Conservation (phyloP, 1,140 invertebrate species). For the Drosophila burlai region DNA sequence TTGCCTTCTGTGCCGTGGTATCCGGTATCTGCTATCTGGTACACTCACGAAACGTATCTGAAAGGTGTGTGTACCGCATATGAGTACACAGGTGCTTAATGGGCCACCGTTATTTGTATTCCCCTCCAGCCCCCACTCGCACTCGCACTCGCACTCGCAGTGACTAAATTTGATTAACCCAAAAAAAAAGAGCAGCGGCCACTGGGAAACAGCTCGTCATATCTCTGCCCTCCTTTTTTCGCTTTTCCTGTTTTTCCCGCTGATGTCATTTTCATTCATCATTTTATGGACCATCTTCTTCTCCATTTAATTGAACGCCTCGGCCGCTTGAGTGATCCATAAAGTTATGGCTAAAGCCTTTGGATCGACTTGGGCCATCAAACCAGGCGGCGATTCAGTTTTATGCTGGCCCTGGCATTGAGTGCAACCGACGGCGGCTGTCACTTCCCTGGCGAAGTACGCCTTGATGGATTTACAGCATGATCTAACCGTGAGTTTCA, state of each 20-base stretch:
- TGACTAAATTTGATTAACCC: conserved; percentile 78
- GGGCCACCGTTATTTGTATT: conserved; percentile 32
- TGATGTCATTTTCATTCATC: conserved; percentile 75
- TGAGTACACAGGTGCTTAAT: conserved; percentile 56
- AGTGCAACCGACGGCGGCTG: conserved; percentile 15
- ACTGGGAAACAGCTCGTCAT: conserved; percentile 25
- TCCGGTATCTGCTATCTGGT: conserved; percentile 46
- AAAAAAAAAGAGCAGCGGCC: conserved; percentile 38
- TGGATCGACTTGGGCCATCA: conserved; percentile 39
- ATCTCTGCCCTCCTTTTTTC: conserved; percentile 27
- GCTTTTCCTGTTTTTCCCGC: conserved; percentile 9
- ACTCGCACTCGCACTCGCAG: conserved; percentile 7
- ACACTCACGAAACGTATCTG: conserved; percentile 44
- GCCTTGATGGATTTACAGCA: conserved; percentile 24
- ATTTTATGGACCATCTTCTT: conserved; percentile 50
- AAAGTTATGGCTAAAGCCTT: conserved; percentile 48
- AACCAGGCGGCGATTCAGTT: conserved; percentile 37
- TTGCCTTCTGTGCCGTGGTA: conserved; percentile 17
- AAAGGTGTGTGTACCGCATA: conserved; percentile 30
- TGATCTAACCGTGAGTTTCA: conserved; percentile 41
- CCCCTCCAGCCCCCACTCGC: neutral
- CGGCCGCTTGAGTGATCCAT: conserved; percentile 41
- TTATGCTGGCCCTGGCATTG: conserved; percentile 23
- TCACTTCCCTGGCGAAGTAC: neutral
- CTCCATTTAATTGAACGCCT: conserved; percentile 44